phyloP scores from a whole-genome alignment of 2,797 vertebrate species.

The Lemur catta region DNA sequence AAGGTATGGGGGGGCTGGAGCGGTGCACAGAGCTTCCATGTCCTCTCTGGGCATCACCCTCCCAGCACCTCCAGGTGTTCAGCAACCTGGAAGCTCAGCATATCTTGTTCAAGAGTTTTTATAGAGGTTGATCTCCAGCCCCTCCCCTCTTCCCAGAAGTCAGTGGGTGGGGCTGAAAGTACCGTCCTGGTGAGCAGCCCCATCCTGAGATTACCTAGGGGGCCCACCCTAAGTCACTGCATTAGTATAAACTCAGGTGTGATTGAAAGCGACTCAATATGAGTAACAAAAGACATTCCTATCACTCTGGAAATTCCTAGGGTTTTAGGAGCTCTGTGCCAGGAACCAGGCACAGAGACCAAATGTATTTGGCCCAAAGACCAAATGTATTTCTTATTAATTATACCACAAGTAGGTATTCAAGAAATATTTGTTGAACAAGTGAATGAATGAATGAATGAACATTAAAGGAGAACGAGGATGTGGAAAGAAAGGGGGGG shows the following conservation, averaged over 20 bases:
- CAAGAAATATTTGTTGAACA: not conserved
- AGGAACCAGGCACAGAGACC: not conserved
- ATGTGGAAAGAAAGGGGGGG: not conserved
- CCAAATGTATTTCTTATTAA: not conserved
- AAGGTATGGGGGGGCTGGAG: too few relatives aligned
- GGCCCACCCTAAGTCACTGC: not conserved
- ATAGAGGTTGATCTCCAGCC: not conserved
- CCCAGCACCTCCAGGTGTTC: not conserved
- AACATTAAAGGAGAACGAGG: not conserved
- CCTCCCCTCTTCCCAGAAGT: not conserved
- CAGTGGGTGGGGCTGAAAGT: not conserved
- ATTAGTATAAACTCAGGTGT: not conserved
- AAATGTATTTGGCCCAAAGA: not conserved
- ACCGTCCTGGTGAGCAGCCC: not conserved
- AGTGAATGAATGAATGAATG: not conserved
- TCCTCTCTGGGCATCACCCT: not conserved
- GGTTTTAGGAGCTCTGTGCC: not conserved
- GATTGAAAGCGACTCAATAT: not conserved
- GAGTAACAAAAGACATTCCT: not conserved
- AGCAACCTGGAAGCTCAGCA: not conserved
- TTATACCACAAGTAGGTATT: not conserved
- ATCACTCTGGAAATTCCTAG: not conserved
- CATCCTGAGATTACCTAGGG: too few relatives aligned
- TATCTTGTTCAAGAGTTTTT: not conserved
- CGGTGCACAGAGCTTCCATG: not conserved